phyloP scores from a whole-genome alignment of 2,113 vertebrate genomes.

The Scytalopus superciliaris region DNA sequence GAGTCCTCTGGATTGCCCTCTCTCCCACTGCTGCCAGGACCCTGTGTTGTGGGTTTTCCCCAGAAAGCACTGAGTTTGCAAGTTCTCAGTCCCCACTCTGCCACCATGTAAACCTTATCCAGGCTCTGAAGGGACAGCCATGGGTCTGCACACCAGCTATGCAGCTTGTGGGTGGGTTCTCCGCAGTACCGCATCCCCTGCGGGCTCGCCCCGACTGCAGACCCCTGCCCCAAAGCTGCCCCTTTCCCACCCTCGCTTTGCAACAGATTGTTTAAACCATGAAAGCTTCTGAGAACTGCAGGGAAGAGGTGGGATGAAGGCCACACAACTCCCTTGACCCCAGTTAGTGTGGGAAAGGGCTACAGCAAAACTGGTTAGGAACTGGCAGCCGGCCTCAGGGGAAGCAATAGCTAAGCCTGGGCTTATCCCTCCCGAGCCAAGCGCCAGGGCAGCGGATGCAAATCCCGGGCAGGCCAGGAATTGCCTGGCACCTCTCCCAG shows the following conservation, averaged over 20 bases:
- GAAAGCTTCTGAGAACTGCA: neutral
- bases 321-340: neutral
- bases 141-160: neutral
- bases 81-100: neutral
- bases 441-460: neutral
- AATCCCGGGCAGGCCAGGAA: neutral
- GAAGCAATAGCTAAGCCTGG: neutral
- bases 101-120: neutral
- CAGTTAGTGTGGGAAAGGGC: constrained; percentile 24
- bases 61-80: neutral
- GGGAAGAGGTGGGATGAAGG: neutral
- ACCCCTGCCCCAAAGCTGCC: neutral
- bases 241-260: neutral
- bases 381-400: neutral
- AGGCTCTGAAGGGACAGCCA: neutral
- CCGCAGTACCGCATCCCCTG: fast-evolving
- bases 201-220: neutral
- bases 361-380: neutral
- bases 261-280: neutral
- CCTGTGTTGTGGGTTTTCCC: neutral
- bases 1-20: fast-evolving
- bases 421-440: neutral
- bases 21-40: neutral
- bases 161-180: neutral
- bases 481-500: constrained; percentile 16